A percentile compares a stretch with the other conserved stretches of the same genome.
Conservation (phyloP, 2,113 vertebrate species). For the Siniperca knerii region DNA sequence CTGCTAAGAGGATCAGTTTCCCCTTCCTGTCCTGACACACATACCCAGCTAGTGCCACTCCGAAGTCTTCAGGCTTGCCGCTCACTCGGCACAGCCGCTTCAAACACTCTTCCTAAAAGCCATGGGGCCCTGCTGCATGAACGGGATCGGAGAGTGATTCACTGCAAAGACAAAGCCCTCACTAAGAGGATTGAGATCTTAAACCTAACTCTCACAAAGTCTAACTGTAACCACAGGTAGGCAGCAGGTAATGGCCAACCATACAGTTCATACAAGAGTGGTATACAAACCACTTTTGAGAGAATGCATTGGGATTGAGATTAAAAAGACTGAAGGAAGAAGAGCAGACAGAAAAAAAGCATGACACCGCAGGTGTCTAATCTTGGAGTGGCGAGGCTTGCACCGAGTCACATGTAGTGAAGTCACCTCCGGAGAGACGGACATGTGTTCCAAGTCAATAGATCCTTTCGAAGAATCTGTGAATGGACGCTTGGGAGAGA, state of each 20-base stretch:
- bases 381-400: slow-evolving; percentile 44
- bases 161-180: slow-evolving; percentile 65
- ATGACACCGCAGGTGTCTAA: slow-evolving; percentile 41
- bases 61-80: slow-evolving; percentile 39
- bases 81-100: slow-evolving; percentile 32
- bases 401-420: slow-evolving; percentile 54
- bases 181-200: slow-evolving; percentile 77
- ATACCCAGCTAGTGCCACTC: slow-evolving; percentile 54
- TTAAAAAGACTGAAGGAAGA: slow-evolving; percentile 5
- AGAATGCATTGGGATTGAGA: background rate
- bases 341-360: slow-evolving; percentile 16
- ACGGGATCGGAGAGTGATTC: slow-evolving; percentile 57
- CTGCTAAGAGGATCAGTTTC: slow-evolving; percentile 80
- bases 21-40: slow-evolving; percentile 74
- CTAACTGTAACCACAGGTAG: slow-evolving; percentile 31
- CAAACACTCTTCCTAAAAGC: slow-evolving; percentile 40
- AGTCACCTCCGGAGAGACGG: slow-evolving; percentile 46
- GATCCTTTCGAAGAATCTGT: slow-evolving; percentile 29
- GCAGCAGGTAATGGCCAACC: slow-evolving; percentile 3
- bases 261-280: background rate
- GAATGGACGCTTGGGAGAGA: slow-evolving; percentile 20
- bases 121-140: slow-evolving; percentile 25
- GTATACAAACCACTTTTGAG: background rate
- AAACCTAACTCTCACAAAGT: slow-evolving; percentile 64
- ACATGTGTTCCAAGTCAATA: slow-evolving; percentile 19